Conservation (phyloP, 2,113 vertebrate species). For the Aleadryas rufinucha region DNA sequence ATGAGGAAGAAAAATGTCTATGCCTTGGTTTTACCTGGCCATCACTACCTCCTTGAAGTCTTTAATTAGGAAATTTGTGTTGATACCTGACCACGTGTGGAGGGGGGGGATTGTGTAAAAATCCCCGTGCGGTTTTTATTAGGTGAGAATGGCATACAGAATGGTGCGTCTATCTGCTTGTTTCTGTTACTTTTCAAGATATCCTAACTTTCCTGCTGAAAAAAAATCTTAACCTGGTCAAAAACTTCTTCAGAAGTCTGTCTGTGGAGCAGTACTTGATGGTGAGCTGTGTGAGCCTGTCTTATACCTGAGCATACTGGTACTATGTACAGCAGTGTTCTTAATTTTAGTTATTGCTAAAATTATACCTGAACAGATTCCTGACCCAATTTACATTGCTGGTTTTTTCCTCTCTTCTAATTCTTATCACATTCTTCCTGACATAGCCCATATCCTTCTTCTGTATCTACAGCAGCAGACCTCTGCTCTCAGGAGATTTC, state of each 20-base stretch:
- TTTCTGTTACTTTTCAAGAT: not conserved
- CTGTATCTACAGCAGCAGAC: not conserved
- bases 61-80: not conserved
- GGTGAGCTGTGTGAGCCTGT: not conserved
- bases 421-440: not conserved
- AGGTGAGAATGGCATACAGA: not conserved
- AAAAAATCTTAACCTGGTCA: not conserved
- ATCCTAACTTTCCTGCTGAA: not conserved
- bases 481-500: constrained; percentile 19
- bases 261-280: not conserved
- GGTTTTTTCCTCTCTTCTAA: not conserved
- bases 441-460: not conserved
- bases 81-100: rapidly evolving
- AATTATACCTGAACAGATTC: not conserved
- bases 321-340: not conserved
- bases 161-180: rapidly evolving
- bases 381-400: constrained; percentile 20
- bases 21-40: not conserved
- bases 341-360: constrained; percentile 20
- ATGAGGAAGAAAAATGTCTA: no score
- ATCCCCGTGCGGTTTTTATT: not conserved
- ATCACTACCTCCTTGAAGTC: rapidly evolving
- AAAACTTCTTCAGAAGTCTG: not conserved
- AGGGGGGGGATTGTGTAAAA: rapidly evolving
- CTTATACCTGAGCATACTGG: not conserved